phyloP scores from a whole-genome alignment of 2,888 invertebrate species.

The Podabrus alpinus region DNA sequence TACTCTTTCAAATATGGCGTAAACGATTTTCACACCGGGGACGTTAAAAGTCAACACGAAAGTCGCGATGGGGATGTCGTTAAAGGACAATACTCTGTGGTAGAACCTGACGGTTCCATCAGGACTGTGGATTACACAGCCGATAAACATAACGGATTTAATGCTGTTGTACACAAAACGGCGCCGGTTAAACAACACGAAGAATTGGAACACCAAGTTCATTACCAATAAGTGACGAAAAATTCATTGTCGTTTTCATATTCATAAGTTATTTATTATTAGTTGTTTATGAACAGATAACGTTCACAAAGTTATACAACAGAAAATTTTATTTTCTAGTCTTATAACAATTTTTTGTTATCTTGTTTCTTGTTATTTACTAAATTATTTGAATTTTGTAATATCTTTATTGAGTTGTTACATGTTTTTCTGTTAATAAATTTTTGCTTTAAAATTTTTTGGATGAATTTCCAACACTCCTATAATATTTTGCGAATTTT shows the following conservation, averaged over 20 bases:
- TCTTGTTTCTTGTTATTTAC: not conserved
- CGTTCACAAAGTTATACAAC: not conserved
- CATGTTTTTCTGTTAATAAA: not conserved
- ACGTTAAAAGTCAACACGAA: constrained; percentile 51
- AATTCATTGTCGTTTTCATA: not conserved
- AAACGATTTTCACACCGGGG: constrained; percentile 52
- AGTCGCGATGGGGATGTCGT: constrained; percentile 52
- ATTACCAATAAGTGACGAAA: not conserved
- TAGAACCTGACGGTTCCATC: constrained; percentile 53
- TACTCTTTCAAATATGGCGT: constrained; percentile 53
- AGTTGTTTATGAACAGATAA: not conserved
- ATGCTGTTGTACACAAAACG: constrained; percentile 49
- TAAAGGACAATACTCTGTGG: constrained; percentile 52
- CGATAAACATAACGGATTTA: constrained; percentile 52
- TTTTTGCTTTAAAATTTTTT: not conserved
- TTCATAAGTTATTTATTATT: not conserved
- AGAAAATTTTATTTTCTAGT: not conserved
- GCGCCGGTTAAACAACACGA: constrained; percentile 33
- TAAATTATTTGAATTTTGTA: not conserved
- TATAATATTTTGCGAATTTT: too few relatives aligned
- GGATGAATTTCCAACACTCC: not conserved
- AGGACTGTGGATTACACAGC: constrained; percentile 53
- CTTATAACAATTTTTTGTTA: not conserved
- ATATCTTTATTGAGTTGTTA: not conserved
- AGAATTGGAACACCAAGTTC: not conserved